These are phyloP conservation scores for Parelbella ahira DNA, from an alignment of 2,888 invertebrate species.

Conservation along the genomic window DNA sequence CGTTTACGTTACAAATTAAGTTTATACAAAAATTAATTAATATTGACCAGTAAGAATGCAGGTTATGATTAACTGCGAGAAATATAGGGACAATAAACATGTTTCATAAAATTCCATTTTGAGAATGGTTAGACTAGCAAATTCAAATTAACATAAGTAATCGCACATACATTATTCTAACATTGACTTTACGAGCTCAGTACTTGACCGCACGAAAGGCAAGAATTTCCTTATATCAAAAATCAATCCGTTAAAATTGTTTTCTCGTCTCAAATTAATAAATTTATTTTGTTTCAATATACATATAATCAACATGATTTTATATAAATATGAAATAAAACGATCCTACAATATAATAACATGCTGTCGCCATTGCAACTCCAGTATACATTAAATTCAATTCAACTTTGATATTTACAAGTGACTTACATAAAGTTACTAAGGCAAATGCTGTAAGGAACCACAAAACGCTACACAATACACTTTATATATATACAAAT, in stretches of 20 bases:
- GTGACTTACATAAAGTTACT: slow-evolving; percentile 38
- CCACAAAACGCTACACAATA: slow-evolving; percentile 52
- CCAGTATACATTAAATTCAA: slow-evolving; percentile 32
- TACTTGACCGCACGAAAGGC: slow-evolving; percentile 30
- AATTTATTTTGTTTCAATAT: slow-evolving; percentile 4
- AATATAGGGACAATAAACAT: too few relatives aligned
- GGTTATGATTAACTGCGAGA: too few relatives aligned
- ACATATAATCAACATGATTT: slow-evolving; percentile 2
- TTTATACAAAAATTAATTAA: too few relatives aligned
- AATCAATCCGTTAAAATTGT: slow-evolving; percentile 11
- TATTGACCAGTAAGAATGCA: too few relatives aligned
- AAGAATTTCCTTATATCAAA: slow-evolving; percentile 32
- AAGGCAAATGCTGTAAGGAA: slow-evolving; percentile 73
- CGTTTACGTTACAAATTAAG: too few relatives aligned
- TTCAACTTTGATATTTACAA: slow-evolving; percentile 31
- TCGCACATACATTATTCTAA: slow-evolving; percentile 1
- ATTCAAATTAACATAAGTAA: slow-evolving; percentile 33
- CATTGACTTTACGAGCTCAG: not conserved
- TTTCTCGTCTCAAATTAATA: slow-evolving; percentile 10
- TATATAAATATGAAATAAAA: too few relatives aligned
- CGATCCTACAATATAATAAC: too few relatives aligned
- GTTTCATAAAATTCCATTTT: too few relatives aligned
- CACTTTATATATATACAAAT: slow-evolving; percentile 23
- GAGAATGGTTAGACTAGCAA: slow-evolving; percentile 40
- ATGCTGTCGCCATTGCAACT: too few relatives aligned